Evolutionary conservation across 2,113 vertebrate genomes (phyloP), one percentile per base, ranked within the genome.

Genomic region (Oostethus manadensis): DNA sequence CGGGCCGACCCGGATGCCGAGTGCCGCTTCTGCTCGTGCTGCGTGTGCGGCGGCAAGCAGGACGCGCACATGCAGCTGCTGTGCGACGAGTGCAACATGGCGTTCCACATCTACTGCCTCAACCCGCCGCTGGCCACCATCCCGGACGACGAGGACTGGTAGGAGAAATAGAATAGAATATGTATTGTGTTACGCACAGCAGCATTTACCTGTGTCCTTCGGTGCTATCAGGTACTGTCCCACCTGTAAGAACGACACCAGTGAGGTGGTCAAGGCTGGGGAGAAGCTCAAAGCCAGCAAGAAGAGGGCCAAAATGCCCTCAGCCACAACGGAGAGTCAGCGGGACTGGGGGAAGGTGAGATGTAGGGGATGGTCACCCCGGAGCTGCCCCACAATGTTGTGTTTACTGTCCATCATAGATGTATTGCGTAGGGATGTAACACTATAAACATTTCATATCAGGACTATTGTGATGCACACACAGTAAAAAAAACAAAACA

Each of bases 281-380:
- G 97, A 99, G 90, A 95, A 90, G 70, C 93, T 99, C 71, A 98
- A 97, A 84, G 92, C 96, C 87, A 99, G 97, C 85, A 99, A 99
- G 92, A 99, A 98, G 89, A 99, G 94, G 87, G 92, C 97, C 81
- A 99, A 96, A 88, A 99, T 98, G 97, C 97, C 97, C 59, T 99
- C 97, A 60, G 95, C 96, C 56, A 95, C 92, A 73, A 98, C 94
- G 16, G 96, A 94, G 86, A 99, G 96, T 88, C 94, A 97, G 75
- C 92, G 96, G 78, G 96, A 99, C 88, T 99, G 96, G 95, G 95
- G 95, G 84, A 98, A 98, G 94, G 96, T 99, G 88, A 89, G 84
- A 38, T 38, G 35, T 11, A 38, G 35, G 35, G n/a, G 35, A 38
- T 38, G 10, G 11, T 13, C 38, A 40, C 38, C 10, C 2, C 3